Evolutionary conservation across 2,797 vertebrate genomes (phyloP).

Genomic region (Catamblyrhynchus diadema): DNA sequence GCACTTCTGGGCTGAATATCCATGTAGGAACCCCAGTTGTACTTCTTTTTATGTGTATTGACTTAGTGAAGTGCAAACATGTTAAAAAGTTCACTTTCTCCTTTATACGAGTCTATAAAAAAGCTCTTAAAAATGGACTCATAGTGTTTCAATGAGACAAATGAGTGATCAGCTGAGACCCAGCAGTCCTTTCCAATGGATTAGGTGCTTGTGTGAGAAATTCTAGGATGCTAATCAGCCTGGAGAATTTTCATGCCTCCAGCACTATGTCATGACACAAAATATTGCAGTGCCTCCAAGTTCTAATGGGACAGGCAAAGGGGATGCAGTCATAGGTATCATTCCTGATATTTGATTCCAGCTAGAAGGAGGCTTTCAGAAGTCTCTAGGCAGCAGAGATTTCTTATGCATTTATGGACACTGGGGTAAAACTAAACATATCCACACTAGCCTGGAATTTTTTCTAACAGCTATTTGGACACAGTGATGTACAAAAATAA

Average conservation of each 20-base stretch:
- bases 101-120: conserved; percentile 84
- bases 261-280: conserved; percentile 9
- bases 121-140: conserved; percentile 81
- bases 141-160: conserved; percentile 76
- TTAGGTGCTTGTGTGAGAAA: conserved; percentile 51
- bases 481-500: conserved; percentile 21
- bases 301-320: neutral
- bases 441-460: neutral
- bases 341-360: neutral
- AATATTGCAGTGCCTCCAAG: neutral
- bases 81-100: conserved; percentile 80
- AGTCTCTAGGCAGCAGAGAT: conserved; percentile 18
- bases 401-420: conserved; percentile 27
- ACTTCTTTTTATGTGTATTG: conserved; percentile 74
- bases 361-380: neutral
- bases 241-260: conserved; percentile 13
- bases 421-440: conserved; percentile 20
- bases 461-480: conserved; percentile 32
- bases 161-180: conserved; percentile 50
- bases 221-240: conserved; percentile 23
- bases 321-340: conserved; percentile 26
- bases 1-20: conserved; percentile 34
- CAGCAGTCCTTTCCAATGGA: neutral
- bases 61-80: conserved; percentile 78
- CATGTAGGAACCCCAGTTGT: conserved; percentile 59